Percentiles rank a stretch among this genome's conserved stretches.
Evolutionary conservation across 2,888 invertebrate genomes (phyloP).

Genomic region (Calameuta idolon): DNA sequence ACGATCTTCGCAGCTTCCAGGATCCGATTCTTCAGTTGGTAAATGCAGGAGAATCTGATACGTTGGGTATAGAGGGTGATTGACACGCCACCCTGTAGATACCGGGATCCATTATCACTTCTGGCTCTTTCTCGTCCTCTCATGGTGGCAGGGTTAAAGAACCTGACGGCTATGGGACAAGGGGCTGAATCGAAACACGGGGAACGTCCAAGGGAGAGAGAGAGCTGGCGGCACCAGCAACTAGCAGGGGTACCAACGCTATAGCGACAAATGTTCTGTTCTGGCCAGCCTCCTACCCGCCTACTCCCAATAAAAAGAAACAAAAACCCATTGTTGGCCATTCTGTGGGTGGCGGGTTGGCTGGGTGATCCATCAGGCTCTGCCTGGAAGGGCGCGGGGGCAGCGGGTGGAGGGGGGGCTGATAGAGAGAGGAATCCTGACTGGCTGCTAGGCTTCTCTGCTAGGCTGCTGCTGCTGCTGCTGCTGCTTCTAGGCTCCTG

Average conservation of each 20-base stretch:
- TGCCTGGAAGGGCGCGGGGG: slow-evolving; percentile 58
- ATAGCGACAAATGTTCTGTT: slow-evolving; percentile 57
- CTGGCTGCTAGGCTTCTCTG: slow-evolving; percentile 24
- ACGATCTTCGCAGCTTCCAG: slow-evolving; percentile 3
- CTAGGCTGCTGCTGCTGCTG: no score
- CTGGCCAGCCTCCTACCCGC: slow-evolving; percentile 51
- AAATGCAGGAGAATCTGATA: background rate
- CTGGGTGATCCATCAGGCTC: slow-evolving; percentile 63
- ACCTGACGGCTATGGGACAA: slow-evolving; percentile 53
- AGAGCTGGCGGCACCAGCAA: slow-evolving; percentile 1
- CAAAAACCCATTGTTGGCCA: slow-evolving; percentile 63
- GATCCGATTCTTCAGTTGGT: background rate
- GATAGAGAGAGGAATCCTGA: slow-evolving; percentile 44
- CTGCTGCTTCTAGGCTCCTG: slow-evolving; percentile 22
- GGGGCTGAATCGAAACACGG: slow-evolving; percentile 54
- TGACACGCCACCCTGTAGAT: background rate
- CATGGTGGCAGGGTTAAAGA: slow-evolving; percentile 43
- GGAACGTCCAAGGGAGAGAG: slow-evolving; percentile 20
- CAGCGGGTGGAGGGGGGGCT: slow-evolving; percentile 40
- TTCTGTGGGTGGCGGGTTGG: slow-evolving; percentile 63
- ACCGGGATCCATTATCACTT: background rate
- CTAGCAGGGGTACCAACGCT: slow-evolving; percentile 37
- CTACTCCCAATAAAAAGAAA: slow-evolving; percentile 62
- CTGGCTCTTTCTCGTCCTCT: background rate
- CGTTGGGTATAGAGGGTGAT: background rate